A percentile compares a stretch with the other conserved stretches of the same genome.
These are phyloP conservation scores for Meandrusa payeni DNA, from an alignment of 2,888 invertebrate genomes.

Conservation along the genomic window DNA sequence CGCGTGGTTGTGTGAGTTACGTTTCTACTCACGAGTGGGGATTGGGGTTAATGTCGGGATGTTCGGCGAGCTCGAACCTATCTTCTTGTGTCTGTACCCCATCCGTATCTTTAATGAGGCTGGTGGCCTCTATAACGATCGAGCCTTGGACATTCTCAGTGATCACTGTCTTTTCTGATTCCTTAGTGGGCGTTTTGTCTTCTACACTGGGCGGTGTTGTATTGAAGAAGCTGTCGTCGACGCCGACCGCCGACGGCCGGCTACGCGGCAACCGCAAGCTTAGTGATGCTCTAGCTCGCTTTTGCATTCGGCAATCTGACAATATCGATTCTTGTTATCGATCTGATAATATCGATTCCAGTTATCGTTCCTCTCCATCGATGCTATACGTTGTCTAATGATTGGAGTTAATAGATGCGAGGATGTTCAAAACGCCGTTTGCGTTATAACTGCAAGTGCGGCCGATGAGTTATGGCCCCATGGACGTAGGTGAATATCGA, in stretches of 20 bases:
- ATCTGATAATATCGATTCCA: too few species aligned
- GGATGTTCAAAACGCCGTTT: constrained; percentile 38
- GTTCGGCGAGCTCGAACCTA: constrained; percentile 52
- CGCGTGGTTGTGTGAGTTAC: constrained; percentile 51
- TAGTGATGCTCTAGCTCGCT: constrained; percentile 68
- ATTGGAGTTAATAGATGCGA: constrained; percentile 40
- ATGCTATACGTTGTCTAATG: constrained; percentile 25
- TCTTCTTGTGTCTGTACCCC: constrained; percentile 31
- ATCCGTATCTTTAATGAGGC: constrained; percentile 19
- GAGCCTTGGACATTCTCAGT: constrained; percentile 29
- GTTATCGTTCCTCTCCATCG: constrained; percentile 14
- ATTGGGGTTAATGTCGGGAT: constrained; percentile 66
- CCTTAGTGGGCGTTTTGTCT: constrained; percentile 56
- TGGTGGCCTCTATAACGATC: constrained; percentile 24
- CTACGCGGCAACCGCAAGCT: constrained; percentile 67
- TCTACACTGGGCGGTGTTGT: constrained; percentile 74
- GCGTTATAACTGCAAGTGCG: constrained; percentile 44
- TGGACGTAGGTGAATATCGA: constrained; percentile 22
- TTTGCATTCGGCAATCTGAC: constrained; percentile 76
- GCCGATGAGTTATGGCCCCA: constrained; percentile 31
- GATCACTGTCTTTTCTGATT: constrained; percentile 33
- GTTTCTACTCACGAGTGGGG: constrained; percentile 77
- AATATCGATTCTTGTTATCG: constrained; percentile 39
- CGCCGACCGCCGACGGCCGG: constrained; percentile 63
- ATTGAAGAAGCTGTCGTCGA: constrained; percentile 64